Conservation (phyloP, 2,888 invertebrate species). For the Apamea crenata region DNA sequence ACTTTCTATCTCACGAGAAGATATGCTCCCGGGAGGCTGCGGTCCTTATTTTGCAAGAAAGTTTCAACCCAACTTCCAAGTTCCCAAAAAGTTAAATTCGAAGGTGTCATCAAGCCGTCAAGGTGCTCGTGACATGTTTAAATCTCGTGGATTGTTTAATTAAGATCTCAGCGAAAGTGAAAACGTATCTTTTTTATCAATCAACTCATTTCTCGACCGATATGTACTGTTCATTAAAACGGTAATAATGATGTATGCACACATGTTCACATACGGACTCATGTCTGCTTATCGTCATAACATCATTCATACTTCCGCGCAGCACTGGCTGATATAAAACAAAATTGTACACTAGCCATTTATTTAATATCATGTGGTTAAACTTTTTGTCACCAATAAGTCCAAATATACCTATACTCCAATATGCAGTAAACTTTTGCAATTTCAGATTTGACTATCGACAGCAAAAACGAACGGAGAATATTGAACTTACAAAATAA, state of each 20-base stretch:
- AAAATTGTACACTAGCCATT: not conserved
- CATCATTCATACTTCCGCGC: slow-evolving; percentile 50
- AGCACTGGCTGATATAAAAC: slow-evolving; percentile 21
- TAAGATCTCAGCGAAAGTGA: slow-evolving; percentile 78
- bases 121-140: slow-evolving; percentile 64
- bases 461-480: not conserved
- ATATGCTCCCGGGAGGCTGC: slow-evolving; percentile 65
- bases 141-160: slow-evolving; percentile 60
- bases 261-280: slow-evolving; percentile 25
- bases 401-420: not conserved
- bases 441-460: not conserved
- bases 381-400: not conserved
- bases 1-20: slow-evolving; percentile 63
- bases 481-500: slow-evolving; percentile 31
- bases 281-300: slow-evolving; percentile 48
- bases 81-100: slow-evolving; percentile 7
- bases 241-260: slow-evolving; percentile 27
- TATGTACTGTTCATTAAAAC: slow-evolving; percentile 44
- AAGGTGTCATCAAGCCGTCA: slow-evolving; percentile 53
- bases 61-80: slow-evolving; percentile 9
- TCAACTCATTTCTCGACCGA: slow-evolving; percentile 31
- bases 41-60: slow-evolving; percentile 44
- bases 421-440: slow-evolving; percentile 2
- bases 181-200: slow-evolving; percentile 64
- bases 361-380: not conserved